phyloP scores from a whole-genome alignment of 1,140 invertebrate genomes.

The Brachionus rotundiformis region DNA sequence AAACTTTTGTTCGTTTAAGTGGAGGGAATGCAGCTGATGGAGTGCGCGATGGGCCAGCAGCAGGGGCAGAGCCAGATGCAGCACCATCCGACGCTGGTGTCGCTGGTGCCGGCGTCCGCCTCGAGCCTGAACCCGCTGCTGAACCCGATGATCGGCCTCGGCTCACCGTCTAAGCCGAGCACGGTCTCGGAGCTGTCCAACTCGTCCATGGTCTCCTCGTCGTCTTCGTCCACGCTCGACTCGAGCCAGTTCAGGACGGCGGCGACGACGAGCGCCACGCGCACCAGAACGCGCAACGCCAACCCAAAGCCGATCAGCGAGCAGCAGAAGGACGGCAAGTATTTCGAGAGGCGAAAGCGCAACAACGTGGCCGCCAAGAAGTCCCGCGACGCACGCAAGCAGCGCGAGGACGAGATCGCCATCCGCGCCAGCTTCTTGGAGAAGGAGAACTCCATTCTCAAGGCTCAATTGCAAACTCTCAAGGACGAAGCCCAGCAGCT shows the following conservation, averaged over 20 bases:
- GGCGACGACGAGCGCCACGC: background rate
- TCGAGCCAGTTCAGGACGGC: background rate
- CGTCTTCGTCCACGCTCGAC: constrained; percentile 29
- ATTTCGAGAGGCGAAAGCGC: constrained; percentile 78
- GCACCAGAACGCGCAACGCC: background rate
- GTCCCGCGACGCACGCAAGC: constrained; percentile 78
- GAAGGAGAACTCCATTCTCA: constrained; percentile 79
- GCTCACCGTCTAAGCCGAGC: constrained; percentile 21
- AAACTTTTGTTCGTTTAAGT: constrained; percentile 4
- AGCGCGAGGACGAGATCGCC: constrained; percentile 79
- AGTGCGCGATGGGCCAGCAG: constrained; percentile 1
- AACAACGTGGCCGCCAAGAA: constrained; percentile 90
- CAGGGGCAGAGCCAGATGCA: background rate
- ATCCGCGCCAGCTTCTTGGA: constrained; percentile 77
- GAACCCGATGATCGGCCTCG: constrained; percentile 1
- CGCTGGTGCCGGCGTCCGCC: background rate
- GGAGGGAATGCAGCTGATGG: background rate
- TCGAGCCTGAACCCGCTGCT: constrained; percentile 8
- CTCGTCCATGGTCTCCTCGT: constrained; percentile 50
- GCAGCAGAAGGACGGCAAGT: constrained; percentile 84
- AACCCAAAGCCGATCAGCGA: constrained; percentile 67
- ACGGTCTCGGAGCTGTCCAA: constrained; percentile 46
- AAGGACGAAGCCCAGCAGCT: constrained; percentile 74
- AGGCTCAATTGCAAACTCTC: constrained; percentile 76
- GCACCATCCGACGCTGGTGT: background rate